Conservation (phyloP, 2,113 vertebrate genomes). For the Brienomyrus longianalis region DNA sequence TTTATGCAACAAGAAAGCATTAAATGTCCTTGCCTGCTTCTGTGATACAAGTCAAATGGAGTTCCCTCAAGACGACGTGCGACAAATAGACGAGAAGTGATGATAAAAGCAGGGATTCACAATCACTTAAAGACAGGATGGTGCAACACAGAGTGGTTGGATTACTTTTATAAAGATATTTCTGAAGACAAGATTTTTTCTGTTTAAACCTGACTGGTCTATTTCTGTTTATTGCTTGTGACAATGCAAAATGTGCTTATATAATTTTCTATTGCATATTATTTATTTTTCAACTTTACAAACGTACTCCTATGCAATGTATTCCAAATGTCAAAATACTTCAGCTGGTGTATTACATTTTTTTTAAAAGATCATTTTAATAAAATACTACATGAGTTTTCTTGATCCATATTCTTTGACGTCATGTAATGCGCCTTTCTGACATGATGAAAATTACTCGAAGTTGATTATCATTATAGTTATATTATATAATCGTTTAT, state of each 20-base stretch:
- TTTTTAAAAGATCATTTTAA: neutral
- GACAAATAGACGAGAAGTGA: neutral
- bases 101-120: neutral
- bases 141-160: neutral
- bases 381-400: neutral
- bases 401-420: neutral
- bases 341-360: neutral
- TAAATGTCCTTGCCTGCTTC: neutral
- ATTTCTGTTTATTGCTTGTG: neutral
- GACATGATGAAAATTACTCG: slow-evolving; percentile 48
- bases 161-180: neutral
- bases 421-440: slow-evolving; percentile 46
- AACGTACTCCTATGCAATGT: neutral
- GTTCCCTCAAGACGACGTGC: neutral
- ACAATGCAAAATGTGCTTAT: neutral
- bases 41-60: neutral
- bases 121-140: neutral
- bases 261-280: neutral
- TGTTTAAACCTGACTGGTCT: neutral
- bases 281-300: neutral
- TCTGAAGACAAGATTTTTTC: neutral
- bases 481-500: slow-evolving; percentile 47
- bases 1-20: neutral
- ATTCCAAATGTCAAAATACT: neutral
- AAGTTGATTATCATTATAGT: slow-evolving; percentile 46